A percentile compares a stretch with the other conserved stretches of the same genome.
phyloP scores from a whole-genome alignment of 2,113 vertebrate genomes.

The Ahaetulla prasina region DNA sequence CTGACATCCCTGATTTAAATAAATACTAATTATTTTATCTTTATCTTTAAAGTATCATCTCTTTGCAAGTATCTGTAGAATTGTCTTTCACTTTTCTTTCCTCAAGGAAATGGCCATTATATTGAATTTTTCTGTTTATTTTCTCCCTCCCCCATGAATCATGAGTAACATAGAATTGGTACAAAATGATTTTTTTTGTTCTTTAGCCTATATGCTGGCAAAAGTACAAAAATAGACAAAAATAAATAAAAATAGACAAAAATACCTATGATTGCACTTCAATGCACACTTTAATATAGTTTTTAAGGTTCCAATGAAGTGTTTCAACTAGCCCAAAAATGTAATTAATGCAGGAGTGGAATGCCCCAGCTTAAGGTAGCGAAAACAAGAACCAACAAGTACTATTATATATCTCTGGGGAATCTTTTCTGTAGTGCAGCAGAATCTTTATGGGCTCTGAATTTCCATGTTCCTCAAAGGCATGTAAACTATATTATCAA shows the following conservation, averaged over 20 bases:
- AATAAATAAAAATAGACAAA: not conserved
- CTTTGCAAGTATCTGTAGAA: not conserved
- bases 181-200: not conserved
- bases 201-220: not conserved
- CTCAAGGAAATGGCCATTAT: not conserved
- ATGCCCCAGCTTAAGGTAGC: constrained; percentile 2
- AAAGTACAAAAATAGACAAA: not conserved
- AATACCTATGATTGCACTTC: not conserved
- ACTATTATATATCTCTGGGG: not conserved
- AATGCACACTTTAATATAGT: not conserved
- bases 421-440: not conserved
- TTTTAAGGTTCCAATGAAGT: constrained; percentile 25
- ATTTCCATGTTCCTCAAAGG: constrained; percentile 22
- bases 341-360: not conserved
- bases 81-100: not conserved
- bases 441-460: not conserved
- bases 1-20: not conserved
- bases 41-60: not conserved
- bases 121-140: not conserved
- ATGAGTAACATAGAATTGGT: not conserved
- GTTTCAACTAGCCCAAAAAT: constrained; percentile 36
- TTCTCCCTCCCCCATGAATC: not conserved
- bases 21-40: not conserved
- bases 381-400: constrained; percentile 30
- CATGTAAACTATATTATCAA: not conserved